These are phyloP conservation scores for Umimayanthus chanpuru DNA, from an alignment of 92 coral and sea anemone genomes.

Conservation along the genomic window DNA sequence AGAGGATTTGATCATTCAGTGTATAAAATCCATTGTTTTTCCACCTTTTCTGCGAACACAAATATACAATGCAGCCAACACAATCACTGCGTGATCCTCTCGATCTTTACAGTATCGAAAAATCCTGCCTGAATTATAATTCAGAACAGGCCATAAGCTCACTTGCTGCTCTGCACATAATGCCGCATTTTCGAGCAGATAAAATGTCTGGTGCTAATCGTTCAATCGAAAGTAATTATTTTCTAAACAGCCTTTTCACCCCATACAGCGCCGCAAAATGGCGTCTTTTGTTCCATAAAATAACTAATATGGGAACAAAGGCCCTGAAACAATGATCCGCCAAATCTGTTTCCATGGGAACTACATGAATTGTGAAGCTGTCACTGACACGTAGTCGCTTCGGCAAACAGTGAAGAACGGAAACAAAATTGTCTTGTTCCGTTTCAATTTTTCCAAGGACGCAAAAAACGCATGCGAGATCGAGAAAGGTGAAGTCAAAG, in stretches of 20 bases:
- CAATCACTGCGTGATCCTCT: neutral
- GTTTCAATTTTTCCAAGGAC: neutral
- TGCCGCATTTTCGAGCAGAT: neutral
- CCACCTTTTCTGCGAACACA: neutral
- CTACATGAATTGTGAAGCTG: conserved; percentile 26
- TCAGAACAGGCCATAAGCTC: neutral
- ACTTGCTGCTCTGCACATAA: neutral
- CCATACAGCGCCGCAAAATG: conserved; percentile 7
- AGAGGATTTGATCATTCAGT: neutral
- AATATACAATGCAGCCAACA: no score
- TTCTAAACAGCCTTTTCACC: conserved; percentile 17
- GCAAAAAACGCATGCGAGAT: no score
- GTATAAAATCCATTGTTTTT: neutral
- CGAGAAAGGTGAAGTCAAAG: no score
- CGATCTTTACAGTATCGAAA: neutral
- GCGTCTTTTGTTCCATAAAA: conserved; percentile 46
- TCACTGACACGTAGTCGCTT: neutral
- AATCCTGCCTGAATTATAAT: neutral
- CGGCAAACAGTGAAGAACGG: neutral
- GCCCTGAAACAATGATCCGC: conserved; percentile 11
- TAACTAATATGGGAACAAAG: neutral
- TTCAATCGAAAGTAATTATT: conserved; percentile 30
- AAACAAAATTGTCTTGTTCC: neutral
- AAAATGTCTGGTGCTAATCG: conserved; percentile 21
- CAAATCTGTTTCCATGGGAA: conserved; percentile 44